Evolutionary conservation across 2,888 invertebrate species (phyloP).

Genomic region (Serrognathus titanus): DNA sequence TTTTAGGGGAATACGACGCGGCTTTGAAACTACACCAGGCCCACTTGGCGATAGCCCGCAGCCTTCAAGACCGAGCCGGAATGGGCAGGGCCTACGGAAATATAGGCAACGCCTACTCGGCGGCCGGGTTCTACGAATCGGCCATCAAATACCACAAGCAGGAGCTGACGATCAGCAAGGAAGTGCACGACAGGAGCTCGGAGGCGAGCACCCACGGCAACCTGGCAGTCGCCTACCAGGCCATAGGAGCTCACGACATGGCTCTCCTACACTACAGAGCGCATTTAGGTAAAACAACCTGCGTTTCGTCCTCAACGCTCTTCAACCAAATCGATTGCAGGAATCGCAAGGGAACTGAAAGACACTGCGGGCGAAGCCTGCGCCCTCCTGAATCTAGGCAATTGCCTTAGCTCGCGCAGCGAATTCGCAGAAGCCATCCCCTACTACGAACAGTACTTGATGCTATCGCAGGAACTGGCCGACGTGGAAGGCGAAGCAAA

Average conservation of each 20-base stretch:
- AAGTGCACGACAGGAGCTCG: constrained; percentile 87
- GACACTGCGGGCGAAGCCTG: constrained; percentile 93
- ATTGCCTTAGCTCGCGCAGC: constrained; percentile 85
- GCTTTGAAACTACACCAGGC: constrained; percentile 90
- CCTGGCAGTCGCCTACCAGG: constrained; percentile 90
- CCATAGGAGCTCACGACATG: constrained; percentile 92
- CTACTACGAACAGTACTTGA: constrained; percentile 92
- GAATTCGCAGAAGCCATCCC: constrained; percentile 92
- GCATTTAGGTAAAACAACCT: constrained; percentile 64
- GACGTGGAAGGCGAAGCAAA: constrained; percentile 94
- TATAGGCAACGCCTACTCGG: constrained; percentile 93
- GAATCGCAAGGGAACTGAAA: constrained; percentile 88
- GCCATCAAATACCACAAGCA: constrained; percentile 96
- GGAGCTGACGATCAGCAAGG: constrained; percentile 91
- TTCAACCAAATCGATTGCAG: constrained; percentile 38
- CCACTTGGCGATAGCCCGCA: constrained; percentile 81
- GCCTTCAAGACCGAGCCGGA: constrained; percentile 72
- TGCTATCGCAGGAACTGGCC: constrained; percentile 88
- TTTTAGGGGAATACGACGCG: constrained; percentile 84
- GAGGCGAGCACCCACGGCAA: constrained; percentile 96
- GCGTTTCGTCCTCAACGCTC: not conserved
- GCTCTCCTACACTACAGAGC: constrained; percentile 89
- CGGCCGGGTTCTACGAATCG: constrained; percentile 89
- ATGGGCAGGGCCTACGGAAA: constrained; percentile 96
- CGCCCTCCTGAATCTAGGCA: constrained; percentile 88